phyloP scores from a whole-genome alignment of 2,888 invertebrate genomes.

The Punctoribates punctum region DNA sequence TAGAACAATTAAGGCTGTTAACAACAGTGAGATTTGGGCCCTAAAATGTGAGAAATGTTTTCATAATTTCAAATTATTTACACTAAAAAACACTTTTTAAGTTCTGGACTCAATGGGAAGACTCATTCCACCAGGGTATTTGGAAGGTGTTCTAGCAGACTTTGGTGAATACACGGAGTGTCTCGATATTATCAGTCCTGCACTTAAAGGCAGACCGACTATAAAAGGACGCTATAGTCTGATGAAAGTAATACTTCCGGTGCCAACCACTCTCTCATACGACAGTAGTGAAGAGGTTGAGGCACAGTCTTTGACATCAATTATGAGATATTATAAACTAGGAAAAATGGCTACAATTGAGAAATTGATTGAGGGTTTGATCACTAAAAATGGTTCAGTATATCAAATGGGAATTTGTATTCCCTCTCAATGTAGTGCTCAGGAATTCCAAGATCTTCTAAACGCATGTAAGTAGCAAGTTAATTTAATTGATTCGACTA shows the following conservation, averaged over 20 bases:
- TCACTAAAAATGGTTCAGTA: slow-evolving; percentile 29
- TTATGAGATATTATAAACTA: no score
- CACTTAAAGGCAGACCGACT: not conserved
- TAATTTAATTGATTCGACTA: not conserved
- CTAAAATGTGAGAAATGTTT: slow-evolving; percentile 8
- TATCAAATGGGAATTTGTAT: slow-evolving; percentile 34
- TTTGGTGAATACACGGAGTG: slow-evolving; percentile 9
- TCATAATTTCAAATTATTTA: not conserved
- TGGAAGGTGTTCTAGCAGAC: not conserved
- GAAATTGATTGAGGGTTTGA: slow-evolving; percentile 19
- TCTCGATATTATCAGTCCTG: not conserved
- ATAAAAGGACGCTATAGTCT: not conserved
- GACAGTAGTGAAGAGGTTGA: not conserved
- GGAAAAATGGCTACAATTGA: not conserved
- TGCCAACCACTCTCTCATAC: not conserved
- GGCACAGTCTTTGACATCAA: no score
- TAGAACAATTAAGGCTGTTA: not conserved
- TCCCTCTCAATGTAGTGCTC: not conserved
- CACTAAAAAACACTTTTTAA: not conserved
- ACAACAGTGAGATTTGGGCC: slow-evolving; percentile 13
- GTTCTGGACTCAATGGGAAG: not conserved
- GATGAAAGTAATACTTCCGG: not conserved
- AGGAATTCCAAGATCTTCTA: not conserved
- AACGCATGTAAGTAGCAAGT: slow-evolving; percentile 17
- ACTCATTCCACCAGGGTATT: not conserved